Conservation (phyloP, 2,113 vertebrate genomes). For the Malurus alboscapulatus region DNA sequence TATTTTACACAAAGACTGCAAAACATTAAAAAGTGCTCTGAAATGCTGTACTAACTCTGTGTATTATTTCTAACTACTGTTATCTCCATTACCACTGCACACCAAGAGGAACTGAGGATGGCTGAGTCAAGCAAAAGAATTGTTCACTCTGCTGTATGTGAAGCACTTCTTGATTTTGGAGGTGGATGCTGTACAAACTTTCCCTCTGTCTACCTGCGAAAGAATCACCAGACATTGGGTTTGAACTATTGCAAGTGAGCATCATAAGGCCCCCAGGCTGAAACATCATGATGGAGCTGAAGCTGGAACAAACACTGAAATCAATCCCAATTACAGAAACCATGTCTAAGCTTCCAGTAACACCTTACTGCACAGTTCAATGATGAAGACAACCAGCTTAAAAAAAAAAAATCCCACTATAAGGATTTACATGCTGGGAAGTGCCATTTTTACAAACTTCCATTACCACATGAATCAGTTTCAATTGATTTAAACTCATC, state of each 20-base stretch:
- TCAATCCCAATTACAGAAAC: neutral
- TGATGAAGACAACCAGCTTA: neutral
- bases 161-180: neutral
- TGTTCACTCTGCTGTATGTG: neutral
- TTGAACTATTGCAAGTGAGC: neutral
- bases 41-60: neutral
- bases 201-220: neutral
- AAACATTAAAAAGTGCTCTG: neutral
- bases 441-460: neutral
- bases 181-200: neutral
- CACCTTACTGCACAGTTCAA: neutral
- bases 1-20: neutral
- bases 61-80: neutral
- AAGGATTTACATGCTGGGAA: neutral
- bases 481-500: neutral
- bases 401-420: neutral
- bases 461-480: neutral
- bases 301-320: neutral
- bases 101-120: neutral
- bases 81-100: neutral
- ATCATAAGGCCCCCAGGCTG: neutral
- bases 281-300: neutral
- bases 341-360: neutral
- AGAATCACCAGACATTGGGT: neutral
- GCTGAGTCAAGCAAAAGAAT: neutral